Conservation (phyloP, 2,888 invertebrate species). For the Drosophila tanythrix region DNA sequence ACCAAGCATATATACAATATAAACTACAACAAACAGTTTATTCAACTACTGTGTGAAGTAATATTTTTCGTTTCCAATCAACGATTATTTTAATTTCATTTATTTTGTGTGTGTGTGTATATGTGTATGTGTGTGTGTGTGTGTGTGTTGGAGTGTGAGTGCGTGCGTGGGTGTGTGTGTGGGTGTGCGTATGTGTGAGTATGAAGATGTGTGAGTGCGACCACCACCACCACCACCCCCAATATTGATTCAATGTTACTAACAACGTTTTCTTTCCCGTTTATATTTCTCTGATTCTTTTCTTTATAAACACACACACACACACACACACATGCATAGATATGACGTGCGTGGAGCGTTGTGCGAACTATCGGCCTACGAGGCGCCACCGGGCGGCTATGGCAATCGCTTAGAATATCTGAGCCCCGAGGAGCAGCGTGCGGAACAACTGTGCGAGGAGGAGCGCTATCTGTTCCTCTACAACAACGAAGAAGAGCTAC, state of each 20-base stretch:
- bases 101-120: constrained; percentile 18
- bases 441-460: constrained; percentile 97
- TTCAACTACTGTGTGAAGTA: constrained; percentile 42
- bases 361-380: constrained; percentile 92
- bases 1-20: constrained; percentile 21
- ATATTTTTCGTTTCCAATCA: constrained; percentile 27
- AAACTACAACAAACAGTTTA: constrained; percentile 30
- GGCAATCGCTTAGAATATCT: constrained; percentile 87
- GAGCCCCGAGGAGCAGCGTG: constrained; percentile 90
- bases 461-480: constrained; percentile 95
- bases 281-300: constrained; percentile 72
- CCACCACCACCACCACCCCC: constrained; percentile 13
- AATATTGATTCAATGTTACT: constrained; percentile 33
- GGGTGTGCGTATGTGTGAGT: constrained; percentile 18
- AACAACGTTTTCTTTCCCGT: constrained; percentile 51
- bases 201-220: constrained; percentile 12
- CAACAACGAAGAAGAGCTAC: constrained; percentile 94
- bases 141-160: constrained; percentile 20
- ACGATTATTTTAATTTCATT: constrained; percentile 13
- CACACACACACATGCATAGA: constrained; percentile 85
- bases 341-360: constrained; percentile 98
- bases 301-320: constrained; percentile 56
- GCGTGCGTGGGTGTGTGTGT: constrained; percentile 15
- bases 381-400: constrained; percentile 91
- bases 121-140: constrained; percentile 15